These are phyloP conservation scores for Aspidiotus destructor DNA, from an alignment of 2,888 invertebrate species.

Conservation along the genomic window DNA sequence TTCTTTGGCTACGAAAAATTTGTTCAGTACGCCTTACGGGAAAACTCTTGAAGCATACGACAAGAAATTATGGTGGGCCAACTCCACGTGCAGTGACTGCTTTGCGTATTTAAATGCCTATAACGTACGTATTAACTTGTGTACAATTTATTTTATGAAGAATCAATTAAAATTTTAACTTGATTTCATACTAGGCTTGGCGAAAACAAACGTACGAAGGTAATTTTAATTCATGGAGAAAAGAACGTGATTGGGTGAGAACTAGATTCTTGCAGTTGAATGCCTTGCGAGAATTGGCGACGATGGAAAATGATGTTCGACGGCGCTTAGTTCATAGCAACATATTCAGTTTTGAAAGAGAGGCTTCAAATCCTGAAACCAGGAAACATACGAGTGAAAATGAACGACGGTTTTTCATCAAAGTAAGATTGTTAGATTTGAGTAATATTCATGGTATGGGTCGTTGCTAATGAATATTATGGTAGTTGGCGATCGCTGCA, in stretches of 20 bases:
- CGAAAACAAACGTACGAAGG: too few relatives aligned
- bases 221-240: too few relatives aligned
- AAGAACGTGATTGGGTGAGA: slow-evolving; percentile 43
- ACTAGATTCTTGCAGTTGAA: slow-evolving; percentile 59
- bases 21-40: slow-evolving; percentile 66
- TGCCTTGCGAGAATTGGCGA: slow-evolving; percentile 62
- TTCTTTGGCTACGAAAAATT: slow-evolving; percentile 66
- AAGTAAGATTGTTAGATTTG: too few relatives aligned
- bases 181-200: too few relatives aligned
- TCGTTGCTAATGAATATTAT: too few relatives aligned
- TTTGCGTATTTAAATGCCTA: slow-evolving; percentile 73
- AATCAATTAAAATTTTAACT: too few relatives aligned
- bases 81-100: slow-evolving; percentile 73
- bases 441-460: too few relatives aligned
- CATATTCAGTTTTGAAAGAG: too few relatives aligned
- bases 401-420: too few relatives aligned
- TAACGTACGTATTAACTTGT: slow-evolving; percentile 46
- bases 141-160: too few relatives aligned
- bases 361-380: too few relatives aligned
- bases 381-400: too few relatives aligned
- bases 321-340: slow-evolving; percentile 45
- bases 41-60: slow-evolving; percentile 60
- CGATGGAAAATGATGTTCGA: slow-evolving; percentile 62
- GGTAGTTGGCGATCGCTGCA: slow-evolving; percentile 46
- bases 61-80: slow-evolving; percentile 70